phyloP scores from a whole-genome alignment of 2,888 invertebrate genomes.

The Actias luna region DNA sequence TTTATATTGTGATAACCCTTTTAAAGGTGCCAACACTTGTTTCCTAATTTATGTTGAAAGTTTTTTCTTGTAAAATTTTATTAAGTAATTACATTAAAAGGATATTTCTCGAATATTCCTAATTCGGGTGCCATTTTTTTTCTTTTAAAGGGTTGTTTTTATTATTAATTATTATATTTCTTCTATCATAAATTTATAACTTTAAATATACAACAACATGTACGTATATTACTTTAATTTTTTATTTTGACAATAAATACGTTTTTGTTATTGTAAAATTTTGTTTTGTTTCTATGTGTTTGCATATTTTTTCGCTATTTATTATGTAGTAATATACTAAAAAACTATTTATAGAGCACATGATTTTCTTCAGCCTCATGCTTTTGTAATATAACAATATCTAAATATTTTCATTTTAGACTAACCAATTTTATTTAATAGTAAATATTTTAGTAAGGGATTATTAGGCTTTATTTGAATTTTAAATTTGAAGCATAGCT shows the following conservation, averaged over 20 bases:
- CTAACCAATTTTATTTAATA: too few relatives aligned
- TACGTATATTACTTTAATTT: neutral
- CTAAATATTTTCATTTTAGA: too few relatives aligned
- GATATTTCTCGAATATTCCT: neutral
- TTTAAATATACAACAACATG: neutral
- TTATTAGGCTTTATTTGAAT: too few relatives aligned
- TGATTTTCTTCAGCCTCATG: neutral
- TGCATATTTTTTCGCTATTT: neutral
- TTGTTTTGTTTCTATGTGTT: neutral
- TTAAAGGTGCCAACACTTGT: neutral
- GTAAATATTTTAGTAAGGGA: too few relatives aligned
- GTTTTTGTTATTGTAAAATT: slow-evolving; percentile 5
- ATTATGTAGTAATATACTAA: neutral
- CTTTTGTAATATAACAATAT: neutral
- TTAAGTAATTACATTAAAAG: neutral
- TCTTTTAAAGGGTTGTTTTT: neutral
- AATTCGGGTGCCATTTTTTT: neutral
- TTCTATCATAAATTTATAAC: neutral
- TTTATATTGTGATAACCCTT: neutral
- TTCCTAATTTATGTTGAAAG: neutral
- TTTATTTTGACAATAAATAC: slow-evolving; percentile 5
- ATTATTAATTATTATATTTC: neutral
- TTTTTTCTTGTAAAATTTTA: neutral
- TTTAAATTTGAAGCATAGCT: too few relatives aligned
- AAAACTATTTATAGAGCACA: neutral